Evolutionary conservation across 2,888 invertebrate genomes (phyloP).

Genomic region (Vesta saturnalis): DNA sequence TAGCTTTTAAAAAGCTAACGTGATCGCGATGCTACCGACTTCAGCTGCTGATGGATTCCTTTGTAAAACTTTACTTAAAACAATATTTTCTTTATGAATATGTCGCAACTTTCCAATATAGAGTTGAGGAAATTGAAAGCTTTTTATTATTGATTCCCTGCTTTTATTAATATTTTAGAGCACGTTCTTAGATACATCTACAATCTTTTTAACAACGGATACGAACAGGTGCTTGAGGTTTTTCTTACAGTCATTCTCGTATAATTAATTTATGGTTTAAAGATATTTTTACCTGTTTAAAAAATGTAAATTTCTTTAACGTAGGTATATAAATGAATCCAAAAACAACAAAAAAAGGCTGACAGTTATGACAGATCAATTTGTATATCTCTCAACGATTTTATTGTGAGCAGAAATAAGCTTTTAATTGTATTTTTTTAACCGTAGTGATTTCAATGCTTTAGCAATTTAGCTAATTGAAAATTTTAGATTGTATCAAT

Average conservation of each 20-base stretch:
- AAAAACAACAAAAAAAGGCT: not conserved
- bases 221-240: not conserved
- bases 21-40: not conserved
- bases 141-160: not conserved
- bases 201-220: no score
- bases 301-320: not conserved
- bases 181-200: no score
- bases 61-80: not conserved
- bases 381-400: no score
- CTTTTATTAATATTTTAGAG: no score
- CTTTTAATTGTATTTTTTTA: no score
- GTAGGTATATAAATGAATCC: no score
- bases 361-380: not conserved
- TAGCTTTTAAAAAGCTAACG: constrained; percentile 13
- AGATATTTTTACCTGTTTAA: not conserved
- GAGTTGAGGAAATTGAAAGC: no score
- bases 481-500: no score
- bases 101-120: no score
- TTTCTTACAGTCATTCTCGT: not conserved
- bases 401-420: no score
- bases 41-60: not conserved
- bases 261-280: not conserved
- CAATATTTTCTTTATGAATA: not conserved
- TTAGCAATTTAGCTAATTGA: no score
- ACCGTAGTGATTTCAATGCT: no score